Evolutionary conservation across 2,797 vertebrate genomes (phyloP).

Genomic region (Cyclopterus lumpus): DNA sequence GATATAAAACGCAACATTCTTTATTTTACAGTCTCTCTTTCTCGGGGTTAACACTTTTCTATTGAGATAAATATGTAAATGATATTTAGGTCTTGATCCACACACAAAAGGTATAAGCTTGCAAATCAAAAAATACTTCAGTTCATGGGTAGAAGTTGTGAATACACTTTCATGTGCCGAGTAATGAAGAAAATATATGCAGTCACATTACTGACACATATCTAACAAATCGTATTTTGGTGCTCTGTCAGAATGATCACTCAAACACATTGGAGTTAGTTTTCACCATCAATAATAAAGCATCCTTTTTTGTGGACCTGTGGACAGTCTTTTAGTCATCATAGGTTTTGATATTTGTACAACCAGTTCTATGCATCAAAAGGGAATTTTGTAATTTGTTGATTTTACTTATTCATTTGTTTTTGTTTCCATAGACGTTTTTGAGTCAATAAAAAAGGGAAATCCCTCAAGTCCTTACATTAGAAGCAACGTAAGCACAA

Average conservation of each 20-base stretch:
- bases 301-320: background rate
- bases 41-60: background rate
- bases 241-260: background rate
- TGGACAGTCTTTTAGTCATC: background rate
- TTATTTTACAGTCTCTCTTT: background rate
- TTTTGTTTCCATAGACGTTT: background rate
- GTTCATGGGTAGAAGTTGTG: background rate
- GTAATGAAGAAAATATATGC: conserved; percentile 4
- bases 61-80: background rate
- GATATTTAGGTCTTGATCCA: background rate
- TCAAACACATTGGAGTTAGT: no score
- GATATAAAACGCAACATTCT: background rate
- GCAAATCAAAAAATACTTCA: conserved; percentile 17
- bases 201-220: background rate
- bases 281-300: conserved; percentile 22
- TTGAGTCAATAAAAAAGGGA: no score
- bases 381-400: background rate
- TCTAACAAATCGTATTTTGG: background rate
- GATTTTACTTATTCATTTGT: background rate
- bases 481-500: no score
- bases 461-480: no score
- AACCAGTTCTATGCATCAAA: background rate
- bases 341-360: background rate
- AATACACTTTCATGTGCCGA: conserved; percentile 3
- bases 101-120: background rate